A percentile compares a stretch with the other conserved stretches of the same genome.
Conservation (phyloP, 2,797 vertebrate species). For the Oreonectes daqikongensis region DNA sequence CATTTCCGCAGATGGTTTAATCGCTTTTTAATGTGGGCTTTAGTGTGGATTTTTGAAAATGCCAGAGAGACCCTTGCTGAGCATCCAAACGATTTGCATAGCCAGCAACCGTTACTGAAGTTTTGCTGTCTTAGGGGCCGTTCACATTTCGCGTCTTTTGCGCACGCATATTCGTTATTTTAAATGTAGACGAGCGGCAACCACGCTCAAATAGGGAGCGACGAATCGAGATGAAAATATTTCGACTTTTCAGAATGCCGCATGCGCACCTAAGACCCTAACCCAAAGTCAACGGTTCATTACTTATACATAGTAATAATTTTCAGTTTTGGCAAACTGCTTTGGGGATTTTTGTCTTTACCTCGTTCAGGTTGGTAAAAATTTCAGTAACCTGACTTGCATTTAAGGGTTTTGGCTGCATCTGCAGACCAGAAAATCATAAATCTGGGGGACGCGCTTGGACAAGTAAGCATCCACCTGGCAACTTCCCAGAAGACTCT, state of each 20-base stretch:
- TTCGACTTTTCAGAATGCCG: no score
- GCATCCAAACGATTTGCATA: constrained; percentile 4
- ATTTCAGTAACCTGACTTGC: not conserved
- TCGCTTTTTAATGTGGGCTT: constrained; percentile 49
- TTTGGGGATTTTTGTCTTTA: not conserved
- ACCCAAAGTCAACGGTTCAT: not conserved
- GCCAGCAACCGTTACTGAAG: constrained; percentile 7
- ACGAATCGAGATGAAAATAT: no score
- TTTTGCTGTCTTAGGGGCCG: constrained; percentile 21
- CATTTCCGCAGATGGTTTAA: constrained; percentile 51
- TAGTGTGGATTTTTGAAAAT: constrained; percentile 38
- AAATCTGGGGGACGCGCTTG: not conserved
- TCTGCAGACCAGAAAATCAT: not conserved
- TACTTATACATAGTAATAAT: no score
- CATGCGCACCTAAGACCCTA: not conserved
- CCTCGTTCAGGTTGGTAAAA: not conserved
- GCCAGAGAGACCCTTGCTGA: constrained; percentile 30
- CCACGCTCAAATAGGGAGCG: no score
- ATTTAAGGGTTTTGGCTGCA: not conserved
- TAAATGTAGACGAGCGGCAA: no score
- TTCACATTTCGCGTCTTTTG: no score
- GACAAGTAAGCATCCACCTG: no score
- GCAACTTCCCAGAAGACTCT: no score
- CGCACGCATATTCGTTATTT: no score
- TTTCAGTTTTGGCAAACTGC: no score